Evolutionary conservation across 2,888 invertebrate species (phyloP).

Genomic region (Parochlus steinenii): DNA sequence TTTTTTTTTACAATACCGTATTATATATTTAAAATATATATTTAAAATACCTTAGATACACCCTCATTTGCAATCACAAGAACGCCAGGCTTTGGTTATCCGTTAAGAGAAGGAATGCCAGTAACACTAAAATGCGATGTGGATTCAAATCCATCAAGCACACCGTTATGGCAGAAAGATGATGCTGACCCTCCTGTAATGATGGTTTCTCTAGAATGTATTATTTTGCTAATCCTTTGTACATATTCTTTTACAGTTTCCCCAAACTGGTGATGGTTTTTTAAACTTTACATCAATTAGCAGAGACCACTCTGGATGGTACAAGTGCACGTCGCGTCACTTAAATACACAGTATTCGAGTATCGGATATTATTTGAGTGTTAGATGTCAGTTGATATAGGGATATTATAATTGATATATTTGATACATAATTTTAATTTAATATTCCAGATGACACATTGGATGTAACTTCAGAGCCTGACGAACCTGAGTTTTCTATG

Average conservation of each 20-base stretch:
- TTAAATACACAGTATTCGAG: constrained; percentile 71
- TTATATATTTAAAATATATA: no score
- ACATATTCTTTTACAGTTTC: constrained; percentile 34
- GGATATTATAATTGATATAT: constrained; percentile 3
- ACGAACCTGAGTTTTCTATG: constrained; percentile 38
- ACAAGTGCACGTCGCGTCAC: constrained; percentile 76
- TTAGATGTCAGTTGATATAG: constrained; percentile 55
- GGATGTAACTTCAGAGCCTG: constrained; percentile 41
- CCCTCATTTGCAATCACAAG: constrained; percentile 86
- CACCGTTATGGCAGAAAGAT: constrained; percentile 65
- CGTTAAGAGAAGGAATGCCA: constrained; percentile 72
- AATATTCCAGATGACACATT: constrained; percentile 27
- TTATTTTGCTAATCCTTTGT: not conserved
- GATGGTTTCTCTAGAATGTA: constrained; percentile 13
- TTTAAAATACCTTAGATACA: constrained; percentile 47
- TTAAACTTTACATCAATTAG: constrained; percentile 70
- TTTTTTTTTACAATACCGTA: not conserved
- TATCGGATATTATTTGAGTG: constrained; percentile 80
- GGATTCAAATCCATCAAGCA: constrained; percentile 79
- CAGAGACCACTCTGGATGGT: constrained; percentile 78
- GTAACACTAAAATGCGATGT: constrained; percentile 84
- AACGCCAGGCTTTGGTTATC: constrained; percentile 83
- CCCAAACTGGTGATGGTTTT: constrained; percentile 59
- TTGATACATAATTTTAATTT: not conserved
- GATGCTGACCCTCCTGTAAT: constrained; percentile 39